Evolutionary conservation across 2,888 invertebrate genomes (phyloP).

Genomic region (Phyllotreta striolata): DNA sequence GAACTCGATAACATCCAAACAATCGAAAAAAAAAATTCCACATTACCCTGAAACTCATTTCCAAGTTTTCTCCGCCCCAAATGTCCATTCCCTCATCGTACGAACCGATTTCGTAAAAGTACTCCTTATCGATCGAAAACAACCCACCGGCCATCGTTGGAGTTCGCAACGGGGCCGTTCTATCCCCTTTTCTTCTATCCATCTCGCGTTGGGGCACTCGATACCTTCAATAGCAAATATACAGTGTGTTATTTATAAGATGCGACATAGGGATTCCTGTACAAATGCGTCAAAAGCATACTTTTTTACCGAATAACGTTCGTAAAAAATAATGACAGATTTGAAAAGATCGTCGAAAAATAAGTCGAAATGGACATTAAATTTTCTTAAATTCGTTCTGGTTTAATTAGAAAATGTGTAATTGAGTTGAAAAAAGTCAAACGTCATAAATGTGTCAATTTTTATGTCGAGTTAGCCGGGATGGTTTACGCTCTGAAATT

Average conservation of each 20-base stretch:
- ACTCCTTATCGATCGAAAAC: conserved; percentile 93
- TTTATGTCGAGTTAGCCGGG: too few relatives aligned
- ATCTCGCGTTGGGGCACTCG: conserved; percentile 97
- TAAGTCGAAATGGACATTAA: too few relatives aligned
- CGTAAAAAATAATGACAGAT: too few relatives aligned
- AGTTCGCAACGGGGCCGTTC: conserved; percentile 90
- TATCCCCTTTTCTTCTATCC: conserved; percentile 90
- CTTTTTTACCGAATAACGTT: too few relatives aligned
- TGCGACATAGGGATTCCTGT: not conserved
- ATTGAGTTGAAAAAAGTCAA: too few relatives aligned
- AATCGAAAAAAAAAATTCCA: conserved; percentile 3
- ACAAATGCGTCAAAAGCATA: not conserved
- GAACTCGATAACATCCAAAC: not conserved
- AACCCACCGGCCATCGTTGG: conserved; percentile 99
- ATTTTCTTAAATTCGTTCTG: too few relatives aligned
- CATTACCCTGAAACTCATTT: conserved; percentile 90
- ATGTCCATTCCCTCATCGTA: conserved; percentile 99
- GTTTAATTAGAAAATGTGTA: too few relatives aligned
- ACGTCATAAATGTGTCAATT: too few relatives aligned
- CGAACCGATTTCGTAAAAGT: conserved; percentile 96
- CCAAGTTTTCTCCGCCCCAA: conserved; percentile 97
- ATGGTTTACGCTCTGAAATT: too few relatives aligned
- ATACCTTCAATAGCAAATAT: conserved; percentile 71
- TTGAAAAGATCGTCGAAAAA: too few relatives aligned
- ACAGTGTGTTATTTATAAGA: conserved; percentile 6